A percentile compares a stretch with the other conserved stretches of the same genome.
phyloP scores from a whole-genome alignment of 1,140 invertebrate genomes.

The Drosophila watanabei region DNA sequence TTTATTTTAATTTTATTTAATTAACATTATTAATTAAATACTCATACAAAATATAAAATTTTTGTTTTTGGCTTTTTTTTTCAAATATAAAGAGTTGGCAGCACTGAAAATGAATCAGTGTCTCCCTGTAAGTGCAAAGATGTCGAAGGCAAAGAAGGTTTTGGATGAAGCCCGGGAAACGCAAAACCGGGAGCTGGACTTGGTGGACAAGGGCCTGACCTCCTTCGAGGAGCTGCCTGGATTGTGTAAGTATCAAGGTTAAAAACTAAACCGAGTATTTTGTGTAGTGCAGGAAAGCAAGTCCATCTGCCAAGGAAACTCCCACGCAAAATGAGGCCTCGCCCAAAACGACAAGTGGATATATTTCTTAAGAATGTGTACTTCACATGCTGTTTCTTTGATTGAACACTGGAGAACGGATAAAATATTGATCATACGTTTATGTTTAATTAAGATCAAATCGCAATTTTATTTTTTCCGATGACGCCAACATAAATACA shows the following conservation, averaged over 20 bases:
- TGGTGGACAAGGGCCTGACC: constrained; percentile 96
- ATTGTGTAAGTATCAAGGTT: constrained; percentile 91
- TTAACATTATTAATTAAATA: no score
- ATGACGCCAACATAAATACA: constrained; percentile 32
- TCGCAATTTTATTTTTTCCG: constrained; percentile 28
- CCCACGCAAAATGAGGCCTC: constrained; percentile 38
- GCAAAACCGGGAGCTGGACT: constrained; percentile 97
- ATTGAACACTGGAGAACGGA: no score
- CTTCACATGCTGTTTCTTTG: neutral
- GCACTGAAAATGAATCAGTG: constrained; percentile 80
- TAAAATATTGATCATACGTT: neutral
- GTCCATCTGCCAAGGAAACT: neutral
- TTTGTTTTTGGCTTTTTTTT: neutral
- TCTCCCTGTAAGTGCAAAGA: constrained; percentile 88
- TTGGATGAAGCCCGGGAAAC: constrained; percentile 96
- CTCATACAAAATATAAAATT: neutral
- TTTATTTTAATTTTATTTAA: no score
- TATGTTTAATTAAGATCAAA: neutral
- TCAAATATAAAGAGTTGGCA: neutral
- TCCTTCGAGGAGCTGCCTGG: constrained; percentile 97
- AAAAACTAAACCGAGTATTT: neutral
- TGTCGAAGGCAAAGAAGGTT: constrained; percentile 96
- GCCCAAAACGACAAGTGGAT: constrained; percentile 15
- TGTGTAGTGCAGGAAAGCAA: no score
- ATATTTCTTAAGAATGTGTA: neutral